Conservation (phyloP, 2,113 vertebrate genomes). For the Calyptomena viridis region DNA sequence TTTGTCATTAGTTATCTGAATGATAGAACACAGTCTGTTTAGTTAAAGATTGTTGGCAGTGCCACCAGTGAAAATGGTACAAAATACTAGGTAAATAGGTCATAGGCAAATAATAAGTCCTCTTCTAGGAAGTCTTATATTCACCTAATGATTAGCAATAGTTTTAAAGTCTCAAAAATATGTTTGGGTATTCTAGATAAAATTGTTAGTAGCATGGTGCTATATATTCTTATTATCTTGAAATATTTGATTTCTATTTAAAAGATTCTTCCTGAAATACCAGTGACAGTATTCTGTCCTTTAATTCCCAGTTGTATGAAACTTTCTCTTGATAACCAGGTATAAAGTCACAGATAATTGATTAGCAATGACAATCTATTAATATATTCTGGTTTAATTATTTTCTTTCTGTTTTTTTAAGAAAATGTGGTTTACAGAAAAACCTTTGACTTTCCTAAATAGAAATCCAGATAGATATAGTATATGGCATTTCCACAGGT, state of each 20-base stretch:
- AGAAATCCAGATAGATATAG: slow-evolving; percentile 10
- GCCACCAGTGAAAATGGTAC: neutral
- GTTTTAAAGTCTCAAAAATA: neutral
- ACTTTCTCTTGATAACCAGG: neutral
- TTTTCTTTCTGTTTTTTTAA: neutral
- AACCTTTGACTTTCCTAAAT: slow-evolving; percentile 15
- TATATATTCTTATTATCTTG: neutral
- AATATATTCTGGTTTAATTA: neutral
- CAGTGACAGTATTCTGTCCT: neutral
- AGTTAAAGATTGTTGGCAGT: neutral
- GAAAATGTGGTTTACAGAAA: slow-evolving; percentile 2
- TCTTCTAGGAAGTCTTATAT: neutral
- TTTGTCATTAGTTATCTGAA: slow-evolving; percentile 18
- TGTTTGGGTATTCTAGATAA: neutral
- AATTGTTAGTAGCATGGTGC: neutral
- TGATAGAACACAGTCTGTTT: neutral
- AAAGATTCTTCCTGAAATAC: neutral
- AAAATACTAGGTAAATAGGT: neutral
- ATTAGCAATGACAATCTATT: neutral
- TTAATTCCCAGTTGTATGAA: slow-evolving; percentile 34
- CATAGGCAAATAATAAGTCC: neutral
- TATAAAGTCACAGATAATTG: neutral
- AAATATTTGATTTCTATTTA: neutral
- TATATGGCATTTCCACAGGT: slow-evolving; percentile 31
- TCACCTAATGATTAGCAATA: neutral